phyloP scores from a whole-genome alignment of 2,797 vertebrate species.

The Urocyon cinereoargenteus region DNA sequence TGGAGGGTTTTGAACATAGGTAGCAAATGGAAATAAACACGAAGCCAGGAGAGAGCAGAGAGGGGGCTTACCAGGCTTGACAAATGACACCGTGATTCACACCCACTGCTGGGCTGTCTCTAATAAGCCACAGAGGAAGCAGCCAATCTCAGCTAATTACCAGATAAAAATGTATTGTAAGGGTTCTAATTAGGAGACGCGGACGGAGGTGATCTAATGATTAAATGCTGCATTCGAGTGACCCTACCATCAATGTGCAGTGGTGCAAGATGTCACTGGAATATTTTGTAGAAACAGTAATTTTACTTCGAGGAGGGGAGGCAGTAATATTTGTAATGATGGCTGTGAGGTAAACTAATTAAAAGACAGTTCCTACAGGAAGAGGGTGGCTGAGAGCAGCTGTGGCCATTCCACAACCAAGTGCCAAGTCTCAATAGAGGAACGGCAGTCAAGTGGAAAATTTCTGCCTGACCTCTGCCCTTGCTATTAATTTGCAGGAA shows the following conservation, averaged over 20 bases:
- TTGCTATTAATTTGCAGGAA: slow-evolving; percentile 97
- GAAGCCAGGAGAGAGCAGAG: slow-evolving; percentile 82
- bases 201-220: slow-evolving; percentile 96
- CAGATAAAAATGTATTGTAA: slow-evolving; percentile 96
- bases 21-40: slow-evolving; percentile 85
- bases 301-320: slow-evolving; percentile 89
- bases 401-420: slow-evolving; percentile 91
- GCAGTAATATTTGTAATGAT: slow-evolving; percentile 95
- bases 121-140: slow-evolving; percentile 96
- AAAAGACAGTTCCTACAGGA: slow-evolving; percentile 94
- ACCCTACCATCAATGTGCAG: slow-evolving; percentile 93
- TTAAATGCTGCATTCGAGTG: slow-evolving; percentile 95
- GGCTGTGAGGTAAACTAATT: slow-evolving; percentile 99
- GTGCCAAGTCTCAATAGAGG: slow-evolving; percentile 93
- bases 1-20: slow-evolving; percentile 84
- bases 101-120: slow-evolving; percentile 93
- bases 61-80: slow-evolving; percentile 89
- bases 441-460: slow-evolving; percentile 97
- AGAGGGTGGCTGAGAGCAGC: slow-evolving; percentile 92
- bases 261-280: slow-evolving; percentile 89
- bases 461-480: slow-evolving; percentile 95
- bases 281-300: slow-evolving; percentile 91
- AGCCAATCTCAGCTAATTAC: slow-evolving; percentile 98
- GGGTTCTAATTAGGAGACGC: slow-evolving; percentile 97
- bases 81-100: slow-evolving; percentile 93